A percentile compares a stretch with the other conserved stretches of the same genome.
These are phyloP conservation scores for Luperina nickerlii DNA, from an alignment of 2,888 invertebrate genomes.

Conservation along the genomic window DNA sequence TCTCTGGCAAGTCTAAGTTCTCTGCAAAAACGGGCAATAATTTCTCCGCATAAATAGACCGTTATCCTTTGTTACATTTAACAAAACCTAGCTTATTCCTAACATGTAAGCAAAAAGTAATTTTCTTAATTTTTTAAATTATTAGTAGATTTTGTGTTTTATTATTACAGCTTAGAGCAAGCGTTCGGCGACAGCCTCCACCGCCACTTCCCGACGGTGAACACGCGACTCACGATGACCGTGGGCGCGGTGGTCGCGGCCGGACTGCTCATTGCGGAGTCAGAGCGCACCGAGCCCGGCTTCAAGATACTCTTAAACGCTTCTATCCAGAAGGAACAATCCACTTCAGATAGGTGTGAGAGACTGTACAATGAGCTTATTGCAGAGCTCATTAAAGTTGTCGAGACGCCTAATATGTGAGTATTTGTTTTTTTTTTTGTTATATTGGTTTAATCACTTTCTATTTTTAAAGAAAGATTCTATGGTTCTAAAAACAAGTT, in stretches of 20 bases:
- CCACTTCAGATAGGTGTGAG: conserved; percentile 85
- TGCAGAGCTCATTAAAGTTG: conserved; percentile 88
- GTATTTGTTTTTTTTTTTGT: conserved; percentile 45
- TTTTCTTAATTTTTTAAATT: not conserved
- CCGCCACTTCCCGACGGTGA: conserved; percentile 91
- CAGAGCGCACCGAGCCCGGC: conserved; percentile 75
- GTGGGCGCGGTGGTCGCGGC: conserved; percentile 88
- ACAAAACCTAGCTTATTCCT: not conserved
- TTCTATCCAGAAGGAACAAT: conserved; percentile 80
- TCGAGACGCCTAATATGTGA: conserved; percentile 84
- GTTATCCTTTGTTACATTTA: not conserved
- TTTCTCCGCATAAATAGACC: not conserved
- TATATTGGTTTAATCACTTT: not conserved
- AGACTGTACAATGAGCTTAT: conserved; percentile 89
- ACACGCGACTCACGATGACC: conserved; percentile 90
- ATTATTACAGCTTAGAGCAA: conserved; percentile 88
- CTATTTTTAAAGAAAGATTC: not conserved
- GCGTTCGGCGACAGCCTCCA: conserved; percentile 89
- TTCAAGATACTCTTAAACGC: conserved; percentile 71
- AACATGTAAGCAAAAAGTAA: not conserved
- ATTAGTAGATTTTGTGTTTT: not conserved
- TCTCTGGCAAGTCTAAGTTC: not conserved
- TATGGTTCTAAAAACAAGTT: not conserved
- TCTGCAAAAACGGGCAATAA: not conserved
- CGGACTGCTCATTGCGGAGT: conserved; percentile 81